These are phyloP conservation scores for Rhopalosiphum maidis DNA, from an alignment of 1,140 invertebrate species.

Conservation along the genomic window DNA sequence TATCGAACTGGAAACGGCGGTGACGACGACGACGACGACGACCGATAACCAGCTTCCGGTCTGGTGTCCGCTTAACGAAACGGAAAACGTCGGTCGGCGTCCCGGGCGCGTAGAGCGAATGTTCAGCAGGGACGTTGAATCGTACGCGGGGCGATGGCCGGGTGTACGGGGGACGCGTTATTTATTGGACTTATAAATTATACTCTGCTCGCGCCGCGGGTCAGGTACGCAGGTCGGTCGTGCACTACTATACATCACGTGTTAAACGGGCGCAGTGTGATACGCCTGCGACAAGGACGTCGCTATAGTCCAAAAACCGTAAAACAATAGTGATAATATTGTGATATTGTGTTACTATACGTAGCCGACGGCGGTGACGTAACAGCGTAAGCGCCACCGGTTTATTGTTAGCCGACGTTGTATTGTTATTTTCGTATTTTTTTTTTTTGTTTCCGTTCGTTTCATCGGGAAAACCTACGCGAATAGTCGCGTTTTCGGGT, in stretches of 20 bases:
- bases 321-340: not conserved
- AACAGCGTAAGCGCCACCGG: not conserved
- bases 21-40: not conserved
- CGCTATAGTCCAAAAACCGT: not conserved
- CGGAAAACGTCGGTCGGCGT: constrained; percentile 30
- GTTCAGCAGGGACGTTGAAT: no score
- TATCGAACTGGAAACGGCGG: not conserved
- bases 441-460: no score
- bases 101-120: not conserved
- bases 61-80: constrained; percentile 7
- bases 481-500: not conserved
- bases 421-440: not conserved
- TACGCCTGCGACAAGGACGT: not conserved
- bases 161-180: not conserved
- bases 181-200: constrained; percentile 43
- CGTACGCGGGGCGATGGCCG: not conserved
- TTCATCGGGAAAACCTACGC: not conserved
- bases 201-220: not conserved
- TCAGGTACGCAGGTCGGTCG: not conserved
- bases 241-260: not conserved
- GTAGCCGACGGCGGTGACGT: not conserved
- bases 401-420: not conserved
- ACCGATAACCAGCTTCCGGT: constrained; percentile 37
- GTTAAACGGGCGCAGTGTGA: not conserved
- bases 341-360: not conserved